Percentiles rank a stretch among this genome's conserved stretches.
phyloP scores from a whole-genome alignment of 2,113 vertebrate species.

The Coreoperca whiteheadi region DNA sequence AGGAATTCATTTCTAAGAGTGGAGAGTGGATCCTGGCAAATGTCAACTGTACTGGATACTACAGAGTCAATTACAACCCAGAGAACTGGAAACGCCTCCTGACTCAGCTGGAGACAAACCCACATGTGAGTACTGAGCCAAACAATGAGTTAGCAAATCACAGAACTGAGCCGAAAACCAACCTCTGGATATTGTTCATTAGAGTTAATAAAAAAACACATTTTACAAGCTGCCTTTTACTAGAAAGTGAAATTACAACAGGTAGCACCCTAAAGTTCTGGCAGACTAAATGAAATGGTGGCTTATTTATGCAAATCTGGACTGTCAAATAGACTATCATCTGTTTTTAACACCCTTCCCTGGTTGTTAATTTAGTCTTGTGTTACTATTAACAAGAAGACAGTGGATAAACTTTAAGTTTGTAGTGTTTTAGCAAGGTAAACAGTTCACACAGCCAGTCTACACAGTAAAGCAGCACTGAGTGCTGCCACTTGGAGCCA shows the following conservation, averaged over 20 bases:
- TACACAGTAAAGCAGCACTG: too few relatives aligned
- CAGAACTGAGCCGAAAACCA: neutral
- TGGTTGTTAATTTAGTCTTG: neutral
- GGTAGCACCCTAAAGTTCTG: neutral
- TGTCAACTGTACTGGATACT: slow-evolving; percentile 88
- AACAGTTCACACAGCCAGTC: too few relatives aligned
- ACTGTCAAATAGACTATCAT: neutral
- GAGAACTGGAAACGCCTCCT: slow-evolving; percentile 90
- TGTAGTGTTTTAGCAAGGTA: too few relatives aligned
- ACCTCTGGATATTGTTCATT: neutral
- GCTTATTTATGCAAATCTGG: neutral
- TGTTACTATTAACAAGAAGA: too few relatives aligned
- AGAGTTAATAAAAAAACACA: neutral
- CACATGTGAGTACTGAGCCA: slow-evolving; percentile 73
- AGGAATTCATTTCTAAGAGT: neutral
- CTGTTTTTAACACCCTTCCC: neutral
- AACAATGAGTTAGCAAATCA: neutral
- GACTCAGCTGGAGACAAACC: slow-evolving; percentile 63
- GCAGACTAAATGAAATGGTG: neutral
- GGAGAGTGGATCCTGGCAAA: slow-evolving; percentile 90
- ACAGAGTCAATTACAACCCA: slow-evolving; percentile 91
- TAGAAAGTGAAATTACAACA: neutral
- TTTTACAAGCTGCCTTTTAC: neutral
- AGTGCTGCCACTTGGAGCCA: too few relatives aligned
- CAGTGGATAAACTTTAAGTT: too few relatives aligned